phyloP scores from a whole-genome alignment of 1,140 invertebrate species.

The Pseudomyrmex flavicornis region DNA sequence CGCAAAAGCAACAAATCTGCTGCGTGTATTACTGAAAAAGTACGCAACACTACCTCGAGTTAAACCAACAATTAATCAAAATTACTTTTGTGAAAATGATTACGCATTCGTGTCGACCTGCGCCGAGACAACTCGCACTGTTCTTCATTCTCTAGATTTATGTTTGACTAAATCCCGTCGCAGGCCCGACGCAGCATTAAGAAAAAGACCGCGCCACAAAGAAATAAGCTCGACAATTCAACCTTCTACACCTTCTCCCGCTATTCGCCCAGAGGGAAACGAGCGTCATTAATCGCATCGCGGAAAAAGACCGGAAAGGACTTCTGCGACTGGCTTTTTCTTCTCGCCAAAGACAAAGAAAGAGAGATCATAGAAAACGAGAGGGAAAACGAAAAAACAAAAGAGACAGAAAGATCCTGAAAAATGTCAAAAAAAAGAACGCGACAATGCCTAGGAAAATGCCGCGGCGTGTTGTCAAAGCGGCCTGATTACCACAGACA shows the following conservation, averaged over 20 bases:
- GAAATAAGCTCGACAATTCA: constrained; percentile 57
- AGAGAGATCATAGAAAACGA: neutral
- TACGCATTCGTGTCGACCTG: neutral
- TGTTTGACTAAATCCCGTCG: constrained; percentile 26
- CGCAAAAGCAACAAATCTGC: neutral
- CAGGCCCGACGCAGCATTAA: constrained; percentile 53
- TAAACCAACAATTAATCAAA: constrained; percentile 26
- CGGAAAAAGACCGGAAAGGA: constrained; percentile 36
- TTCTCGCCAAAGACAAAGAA: constrained; percentile 29
- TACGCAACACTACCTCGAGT: neutral
- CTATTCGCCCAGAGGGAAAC: constrained; percentile 54
- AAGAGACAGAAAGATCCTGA: constrained; percentile 61
- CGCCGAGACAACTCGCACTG: constrained; percentile 15
- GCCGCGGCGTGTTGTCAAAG: constrained; percentile 50
- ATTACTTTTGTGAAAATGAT: constrained; percentile 33
- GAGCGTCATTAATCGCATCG: constrained; percentile 68
- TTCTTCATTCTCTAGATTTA: constrained; percentile 39
- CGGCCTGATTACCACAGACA: constrained; percentile 49
- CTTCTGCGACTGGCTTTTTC: constrained; percentile 38
- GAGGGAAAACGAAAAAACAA: neutral
- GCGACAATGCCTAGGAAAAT: constrained; percentile 14
- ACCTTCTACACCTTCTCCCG: constrained; percentile 34
- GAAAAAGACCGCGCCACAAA: constrained; percentile 35
- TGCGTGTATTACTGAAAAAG: neutral
- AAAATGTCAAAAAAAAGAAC: constrained; percentile 57